phyloP scores from a whole-genome alignment of 2,888 invertebrate species.

The Leucoptera coffeella region DNA sequence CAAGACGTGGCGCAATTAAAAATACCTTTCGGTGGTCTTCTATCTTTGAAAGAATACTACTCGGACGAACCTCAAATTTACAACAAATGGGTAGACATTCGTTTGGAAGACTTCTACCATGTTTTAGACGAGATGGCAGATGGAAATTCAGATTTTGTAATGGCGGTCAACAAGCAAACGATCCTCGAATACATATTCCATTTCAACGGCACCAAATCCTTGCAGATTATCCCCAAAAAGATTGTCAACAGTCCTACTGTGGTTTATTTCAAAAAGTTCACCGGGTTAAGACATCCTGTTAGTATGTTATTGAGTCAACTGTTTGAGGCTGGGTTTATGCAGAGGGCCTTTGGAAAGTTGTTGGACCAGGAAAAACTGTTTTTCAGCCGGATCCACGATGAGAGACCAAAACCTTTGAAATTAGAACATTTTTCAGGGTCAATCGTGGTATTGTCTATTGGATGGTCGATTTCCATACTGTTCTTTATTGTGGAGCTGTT shows the following conservation, averaged over 20 bases:
- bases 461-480: slow-evolving; percentile 14
- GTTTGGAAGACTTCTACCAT: slow-evolving; percentile 8
- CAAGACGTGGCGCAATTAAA: slow-evolving; percentile 11
- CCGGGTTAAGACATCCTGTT: slow-evolving; percentile 13
- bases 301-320: slow-evolving; percentile 12
- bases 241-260: slow-evolving; percentile 22
- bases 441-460: slow-evolving; percentile 12
- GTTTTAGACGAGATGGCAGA: slow-evolving; percentile 14
- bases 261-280: slow-evolving; percentile 18
- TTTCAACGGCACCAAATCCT: slow-evolving; percentile 11
- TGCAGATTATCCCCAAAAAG: slow-evolving; percentile 21
- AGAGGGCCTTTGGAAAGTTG: slow-evolving; percentile 11
- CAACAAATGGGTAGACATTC: slow-evolving; percentile 14
- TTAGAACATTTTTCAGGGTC: slow-evolving; percentile 14
- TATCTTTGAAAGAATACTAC: slow-evolving; percentile 16
- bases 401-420: slow-evolving; percentile 9
- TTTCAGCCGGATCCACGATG: slow-evolving; percentile 6
- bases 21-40: slow-evolving; percentile 16
- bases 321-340: slow-evolving; percentile 17
- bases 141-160: slow-evolving; percentile 15
- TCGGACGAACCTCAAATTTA: slow-evolving; percentile 14
- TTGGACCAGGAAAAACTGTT: slow-evolving; percentile 9
- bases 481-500: slow-evolving; percentile 17
- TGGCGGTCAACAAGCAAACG: slow-evolving; percentile 17
- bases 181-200: slow-evolving; percentile 13